phyloP scores from a whole-genome alignment of 2,113 vertebrate species.

The Perca schrenkii region DNA sequence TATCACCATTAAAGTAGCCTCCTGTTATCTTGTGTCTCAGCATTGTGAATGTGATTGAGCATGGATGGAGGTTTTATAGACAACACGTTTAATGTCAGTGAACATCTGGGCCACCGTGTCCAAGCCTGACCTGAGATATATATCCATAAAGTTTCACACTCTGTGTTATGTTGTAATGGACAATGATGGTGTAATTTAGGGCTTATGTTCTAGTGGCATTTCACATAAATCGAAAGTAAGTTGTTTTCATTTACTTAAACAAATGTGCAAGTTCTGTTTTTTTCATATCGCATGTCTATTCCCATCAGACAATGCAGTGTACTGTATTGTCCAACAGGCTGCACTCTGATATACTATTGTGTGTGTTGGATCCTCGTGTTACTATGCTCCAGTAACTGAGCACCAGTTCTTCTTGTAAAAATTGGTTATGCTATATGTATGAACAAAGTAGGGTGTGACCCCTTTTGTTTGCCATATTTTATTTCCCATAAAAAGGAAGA shows the following conservation, averaged over 20 bases:
- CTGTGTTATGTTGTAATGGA: slow-evolving; percentile 15
- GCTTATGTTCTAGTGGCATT: neutral
- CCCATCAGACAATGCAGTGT: no score
- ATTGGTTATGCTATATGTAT: slow-evolving; percentile 26
- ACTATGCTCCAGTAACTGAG: slow-evolving; percentile 44
- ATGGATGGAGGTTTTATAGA: neutral
- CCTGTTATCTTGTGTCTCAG: neutral
- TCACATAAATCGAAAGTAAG: neutral
- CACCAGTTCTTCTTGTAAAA: slow-evolving; percentile 17
- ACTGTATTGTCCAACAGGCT: neutral
- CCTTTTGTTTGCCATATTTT: slow-evolving; percentile 27
- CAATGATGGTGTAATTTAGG: slow-evolving; percentile 1
- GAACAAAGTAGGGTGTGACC: slow-evolving; percentile 26
- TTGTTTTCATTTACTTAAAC: neutral
- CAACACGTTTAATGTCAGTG: neutral
- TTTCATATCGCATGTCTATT: neutral
- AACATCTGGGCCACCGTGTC: slow-evolving; percentile 26
- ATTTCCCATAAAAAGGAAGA: neutral
- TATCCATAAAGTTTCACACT: neutral
- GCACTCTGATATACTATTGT: neutral
- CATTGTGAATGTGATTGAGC: neutral
- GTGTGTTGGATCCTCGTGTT: slow-evolving; percentile 26
- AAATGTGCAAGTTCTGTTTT: neutral
- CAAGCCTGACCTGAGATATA: neutral
- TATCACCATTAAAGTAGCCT: neutral